Percentiles rank a stretch among this genome's conserved stretches.
Conservation (phyloP, 2,888 invertebrate genomes). For the Scaptomyza cyrtandrae region DNA sequence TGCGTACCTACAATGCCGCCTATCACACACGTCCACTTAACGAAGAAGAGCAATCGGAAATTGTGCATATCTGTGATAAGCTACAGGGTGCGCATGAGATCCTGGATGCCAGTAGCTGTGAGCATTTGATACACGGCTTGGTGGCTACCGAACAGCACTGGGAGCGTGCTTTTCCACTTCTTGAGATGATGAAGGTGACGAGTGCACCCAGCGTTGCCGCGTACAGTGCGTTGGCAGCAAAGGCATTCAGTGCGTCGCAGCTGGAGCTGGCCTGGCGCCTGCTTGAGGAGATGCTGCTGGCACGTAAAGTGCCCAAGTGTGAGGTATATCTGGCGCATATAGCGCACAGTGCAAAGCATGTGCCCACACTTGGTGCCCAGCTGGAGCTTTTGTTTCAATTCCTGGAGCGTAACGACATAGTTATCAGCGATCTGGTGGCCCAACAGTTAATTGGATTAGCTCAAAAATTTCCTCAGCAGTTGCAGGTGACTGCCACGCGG, state of each 20-base stretch:
- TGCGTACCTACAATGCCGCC: slow-evolving; percentile 86
- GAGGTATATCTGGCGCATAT: slow-evolving; percentile 86
- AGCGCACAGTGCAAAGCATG: slow-evolving; percentile 84
- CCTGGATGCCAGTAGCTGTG: slow-evolving; percentile 87
- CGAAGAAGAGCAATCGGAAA: slow-evolving; percentile 85
- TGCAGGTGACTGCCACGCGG: slow-evolving; percentile 19
- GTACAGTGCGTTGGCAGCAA: slow-evolving; percentile 86
- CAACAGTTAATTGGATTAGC: slow-evolving; percentile 74
- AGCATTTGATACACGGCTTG: slow-evolving; percentile 87
- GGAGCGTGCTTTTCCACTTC: slow-evolving; percentile 87
- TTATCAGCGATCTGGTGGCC: slow-evolving; percentile 81
- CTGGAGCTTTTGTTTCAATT: slow-evolving; percentile 87
- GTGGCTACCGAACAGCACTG: slow-evolving; percentile 89
- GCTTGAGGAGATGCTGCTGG: slow-evolving; percentile 86
- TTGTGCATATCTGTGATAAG: slow-evolving; percentile 85
- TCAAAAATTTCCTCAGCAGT: slow-evolving; percentile 51
- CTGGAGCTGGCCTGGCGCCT: slow-evolving; percentile 87
- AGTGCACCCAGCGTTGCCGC: slow-evolving; percentile 85
- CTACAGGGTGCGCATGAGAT: slow-evolving; percentile 85
- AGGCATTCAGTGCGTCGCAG: slow-evolving; percentile 85
- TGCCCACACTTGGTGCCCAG: slow-evolving; percentile 73
- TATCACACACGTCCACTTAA: slow-evolving; percentile 80
- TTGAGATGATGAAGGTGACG: slow-evolving; percentile 87
- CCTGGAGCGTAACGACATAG: slow-evolving; percentile 85
- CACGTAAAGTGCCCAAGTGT: slow-evolving; percentile 84